These are phyloP conservation scores for Microdon myrmicae DNA, from an alignment of 2,888 invertebrate species.

Conservation along the genomic window DNA sequence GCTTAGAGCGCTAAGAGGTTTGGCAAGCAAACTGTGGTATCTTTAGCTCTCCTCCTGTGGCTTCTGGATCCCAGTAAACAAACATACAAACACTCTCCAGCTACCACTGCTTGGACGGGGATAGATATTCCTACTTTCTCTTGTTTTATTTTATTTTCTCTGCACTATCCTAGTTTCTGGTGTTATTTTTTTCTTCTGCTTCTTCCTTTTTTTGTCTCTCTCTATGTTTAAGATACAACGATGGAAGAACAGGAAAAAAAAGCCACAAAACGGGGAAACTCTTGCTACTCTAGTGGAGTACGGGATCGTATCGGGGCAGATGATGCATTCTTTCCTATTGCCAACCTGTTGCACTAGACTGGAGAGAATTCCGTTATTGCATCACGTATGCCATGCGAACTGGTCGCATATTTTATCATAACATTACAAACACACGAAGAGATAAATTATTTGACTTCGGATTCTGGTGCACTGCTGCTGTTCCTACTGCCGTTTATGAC, in stretches of 20 bases:
- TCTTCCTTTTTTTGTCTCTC: too few species aligned
- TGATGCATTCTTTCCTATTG: conserved; percentile 47
- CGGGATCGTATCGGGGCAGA: conserved; percentile 13
- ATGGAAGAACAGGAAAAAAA: too few species aligned
- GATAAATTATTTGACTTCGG: conserved; percentile 44
- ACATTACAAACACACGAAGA: conserved; percentile 44
- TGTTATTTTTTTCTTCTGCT: not conserved
- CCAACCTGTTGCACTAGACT: conserved; percentile 52
- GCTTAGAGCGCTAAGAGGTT: conserved; percentile 37
- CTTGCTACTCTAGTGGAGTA: conserved; percentile 19
- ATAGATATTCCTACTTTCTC: conserved; percentile 10
- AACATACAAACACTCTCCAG: not conserved
- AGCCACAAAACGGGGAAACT: conserved; percentile 24
- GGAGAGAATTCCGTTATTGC: conserved; percentile 48
- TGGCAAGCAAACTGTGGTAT: conserved; percentile 33
- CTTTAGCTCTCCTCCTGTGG: conserved; percentile 38
- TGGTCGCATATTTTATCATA: conserved; percentile 53
- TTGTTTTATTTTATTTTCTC: not conserved
- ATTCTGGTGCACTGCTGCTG: conserved; percentile 17
- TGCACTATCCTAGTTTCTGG: too few species aligned
- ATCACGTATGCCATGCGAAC: conserved; percentile 49
- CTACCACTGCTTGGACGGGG: conserved; percentile 9
- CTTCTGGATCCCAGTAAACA: conserved; percentile 22
- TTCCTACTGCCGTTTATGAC: conserved; percentile 21
- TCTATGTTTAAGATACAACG: too few species aligned